These are phyloP conservation scores for Hozukius guyotensis DNA, from an alignment of 2,797 vertebrate genomes.

Conservation along the genomic window DNA sequence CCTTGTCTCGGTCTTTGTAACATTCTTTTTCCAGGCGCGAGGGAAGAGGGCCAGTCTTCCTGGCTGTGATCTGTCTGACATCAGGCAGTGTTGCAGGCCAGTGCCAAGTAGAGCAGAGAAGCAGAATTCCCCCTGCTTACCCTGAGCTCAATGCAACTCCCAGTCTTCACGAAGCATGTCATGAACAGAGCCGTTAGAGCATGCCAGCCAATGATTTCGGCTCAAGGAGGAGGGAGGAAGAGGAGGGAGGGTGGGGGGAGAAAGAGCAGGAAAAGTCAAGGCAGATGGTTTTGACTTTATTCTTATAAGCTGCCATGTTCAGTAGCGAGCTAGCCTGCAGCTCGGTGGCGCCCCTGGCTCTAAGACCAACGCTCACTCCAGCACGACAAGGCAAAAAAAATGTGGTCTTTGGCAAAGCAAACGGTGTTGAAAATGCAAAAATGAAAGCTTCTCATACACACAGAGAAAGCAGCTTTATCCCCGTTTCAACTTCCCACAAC, in stretches of 20 bases:
- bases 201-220: slow-evolving; percentile 65
- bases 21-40: slow-evolving; percentile 67
- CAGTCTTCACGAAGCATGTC: slow-evolving; percentile 70
- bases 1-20: slow-evolving; percentile 53
- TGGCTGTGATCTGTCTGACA: slow-evolving; percentile 79
- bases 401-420: slow-evolving; percentile 21
- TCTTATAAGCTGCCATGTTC: slow-evolving; percentile 44
- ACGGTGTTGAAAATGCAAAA: slow-evolving; percentile 29
- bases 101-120: slow-evolving; percentile 75
- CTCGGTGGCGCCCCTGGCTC: slow-evolving; percentile 11
- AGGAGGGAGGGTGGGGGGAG: not conserved
- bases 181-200: slow-evolving; percentile 63
- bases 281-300: slow-evolving; percentile 62
- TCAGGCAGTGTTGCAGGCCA: slow-evolving; percentile 64
- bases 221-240: slow-evolving; percentile 9
- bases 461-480: slow-evolving; percentile 21
- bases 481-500: slow-evolving; percentile 23
- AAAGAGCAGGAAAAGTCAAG: slow-evolving; percentile 31
- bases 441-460: slow-evolving; percentile 5
- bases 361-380: not conserved
- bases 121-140: slow-evolving; percentile 75
- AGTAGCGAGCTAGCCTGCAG: slow-evolving; percentile 37
- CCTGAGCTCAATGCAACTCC: slow-evolving; percentile 67
- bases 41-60: slow-evolving; percentile 70
- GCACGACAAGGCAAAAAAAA: not conserved